phyloP scores from a whole-genome alignment of 2,113 vertebrate genomes.

The Podarcis cretensis region DNA sequence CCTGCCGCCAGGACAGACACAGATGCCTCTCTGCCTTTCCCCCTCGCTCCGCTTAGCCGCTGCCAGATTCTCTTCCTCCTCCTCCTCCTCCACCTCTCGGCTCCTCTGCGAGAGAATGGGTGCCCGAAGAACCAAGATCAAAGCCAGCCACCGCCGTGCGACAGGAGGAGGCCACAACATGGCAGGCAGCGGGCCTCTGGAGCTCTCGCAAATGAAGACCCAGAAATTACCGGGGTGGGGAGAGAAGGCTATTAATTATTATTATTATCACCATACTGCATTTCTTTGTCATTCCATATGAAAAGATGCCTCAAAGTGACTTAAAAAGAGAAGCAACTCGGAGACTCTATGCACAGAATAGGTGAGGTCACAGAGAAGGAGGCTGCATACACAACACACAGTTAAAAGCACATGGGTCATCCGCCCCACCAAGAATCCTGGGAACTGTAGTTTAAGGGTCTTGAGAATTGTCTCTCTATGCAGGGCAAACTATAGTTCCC shows the following conservation, averaged over 20 bases:
- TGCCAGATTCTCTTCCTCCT: conserved; percentile 31
- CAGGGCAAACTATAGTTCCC: too few species aligned
- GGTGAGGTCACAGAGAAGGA: too few species aligned
- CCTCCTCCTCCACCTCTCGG: conserved; percentile 29
- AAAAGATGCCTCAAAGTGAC: not conserved
- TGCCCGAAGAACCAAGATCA: not conserved
- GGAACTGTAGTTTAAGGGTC: too few species aligned
- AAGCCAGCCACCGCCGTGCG: conserved; percentile 30
- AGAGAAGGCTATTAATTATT: too few species aligned
- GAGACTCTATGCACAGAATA: too few species aligned
- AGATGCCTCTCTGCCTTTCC: conserved; percentile 76
- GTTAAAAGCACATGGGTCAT: too few species aligned
- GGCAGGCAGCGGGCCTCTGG: conserved; percentile 8
- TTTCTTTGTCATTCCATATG: not conserved
- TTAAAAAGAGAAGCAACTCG: too few species aligned
- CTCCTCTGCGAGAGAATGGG: conserved; percentile 32
- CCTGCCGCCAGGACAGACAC: conserved; percentile 79
- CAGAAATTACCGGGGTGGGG: not conserved
- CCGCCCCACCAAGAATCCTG: too few species aligned
- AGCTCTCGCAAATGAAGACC: conserved; percentile 14
- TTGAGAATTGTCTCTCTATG: too few species aligned
- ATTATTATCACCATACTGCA: too few species aligned
- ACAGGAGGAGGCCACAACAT: conserved; percentile 6
- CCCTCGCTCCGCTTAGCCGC: conserved; percentile 55
- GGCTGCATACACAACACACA: too few species aligned